Conservation (phyloP, 2,113 vertebrate species). For the Connochaetes taurinus region DNA sequence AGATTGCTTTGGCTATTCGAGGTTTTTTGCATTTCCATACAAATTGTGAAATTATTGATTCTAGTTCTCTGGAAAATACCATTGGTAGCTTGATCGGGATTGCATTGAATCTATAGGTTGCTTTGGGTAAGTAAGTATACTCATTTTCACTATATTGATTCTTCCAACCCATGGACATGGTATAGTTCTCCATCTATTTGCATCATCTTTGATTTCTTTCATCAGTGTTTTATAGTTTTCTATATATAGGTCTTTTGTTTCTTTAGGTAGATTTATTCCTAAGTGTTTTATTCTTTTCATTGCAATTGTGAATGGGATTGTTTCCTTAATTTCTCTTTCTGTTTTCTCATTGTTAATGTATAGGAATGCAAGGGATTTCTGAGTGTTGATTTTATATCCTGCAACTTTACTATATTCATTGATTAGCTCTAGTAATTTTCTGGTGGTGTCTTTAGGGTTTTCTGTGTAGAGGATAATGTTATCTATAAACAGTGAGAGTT, state of each 20-base stretch:
- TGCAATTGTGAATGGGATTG: neutral
- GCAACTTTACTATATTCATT: neutral
- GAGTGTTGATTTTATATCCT: neutral
- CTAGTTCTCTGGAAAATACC: neutral
- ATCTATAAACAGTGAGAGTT: neutral
- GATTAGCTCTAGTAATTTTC: neutral
- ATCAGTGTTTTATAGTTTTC: neutral
- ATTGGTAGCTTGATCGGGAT: neutral
- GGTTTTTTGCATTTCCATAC: neutral
- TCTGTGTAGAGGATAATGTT: neutral
- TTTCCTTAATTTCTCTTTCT: neutral
- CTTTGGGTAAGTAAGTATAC: neutral
- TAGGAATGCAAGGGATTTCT: neutral
- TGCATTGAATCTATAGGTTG: neutral
- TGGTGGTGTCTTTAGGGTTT: neutral
- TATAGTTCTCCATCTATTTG: neutral
- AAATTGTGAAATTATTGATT: neutral
- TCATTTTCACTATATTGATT: neutral
- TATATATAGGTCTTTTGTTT: neutral
- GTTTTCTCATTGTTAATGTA: neutral
- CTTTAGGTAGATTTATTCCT: neutral
- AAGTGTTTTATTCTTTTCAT: neutral
- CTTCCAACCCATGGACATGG: neutral
- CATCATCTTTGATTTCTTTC: neutral
- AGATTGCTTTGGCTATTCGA: neutral